A percentile compares a stretch with the other conserved stretches of the same genome.
Conservation (phyloP, 35 echinoderm and acorn worm genomes). For the Apostichopus californicus region DNA sequence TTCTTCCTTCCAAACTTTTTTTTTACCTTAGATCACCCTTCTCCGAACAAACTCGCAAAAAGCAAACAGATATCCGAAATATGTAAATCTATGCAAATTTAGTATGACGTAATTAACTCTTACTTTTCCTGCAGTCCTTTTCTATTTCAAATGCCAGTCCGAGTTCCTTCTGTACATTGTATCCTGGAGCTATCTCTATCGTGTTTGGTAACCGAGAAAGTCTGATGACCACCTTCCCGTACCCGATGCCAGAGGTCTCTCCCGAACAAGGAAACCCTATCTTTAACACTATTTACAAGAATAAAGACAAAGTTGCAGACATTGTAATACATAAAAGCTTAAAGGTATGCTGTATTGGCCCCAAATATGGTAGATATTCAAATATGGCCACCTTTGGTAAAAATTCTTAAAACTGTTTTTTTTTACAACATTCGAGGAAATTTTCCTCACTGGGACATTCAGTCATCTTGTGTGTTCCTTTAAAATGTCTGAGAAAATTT, state of each 20-base stretch:
- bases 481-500: no score
- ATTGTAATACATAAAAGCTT: no score
- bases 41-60: no score
- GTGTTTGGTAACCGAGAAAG: not conserved
- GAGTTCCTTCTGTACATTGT: not conserved
- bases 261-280: slow-evolving; percentile 24
- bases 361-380: no score
- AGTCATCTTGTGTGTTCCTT: no score
- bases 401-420: no score
- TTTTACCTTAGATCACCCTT: no score
- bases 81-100: not conserved
- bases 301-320: not conserved
- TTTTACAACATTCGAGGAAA: no score
- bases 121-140: slow-evolving; percentile 29
- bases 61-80: not conserved
- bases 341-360: no score
- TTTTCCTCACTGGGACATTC: no score
- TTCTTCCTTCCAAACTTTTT: no score
- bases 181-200: not conserved
- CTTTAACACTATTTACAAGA: not conserved
- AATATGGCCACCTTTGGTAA: no score
- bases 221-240: not conserved
- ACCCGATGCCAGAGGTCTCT: not conserved
- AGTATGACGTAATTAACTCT: not conserved
- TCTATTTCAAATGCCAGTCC: slow-evolving; percentile 6